Conservation (phyloP, 2,888 invertebrate species). For the Syrphus vitripennis region DNA sequence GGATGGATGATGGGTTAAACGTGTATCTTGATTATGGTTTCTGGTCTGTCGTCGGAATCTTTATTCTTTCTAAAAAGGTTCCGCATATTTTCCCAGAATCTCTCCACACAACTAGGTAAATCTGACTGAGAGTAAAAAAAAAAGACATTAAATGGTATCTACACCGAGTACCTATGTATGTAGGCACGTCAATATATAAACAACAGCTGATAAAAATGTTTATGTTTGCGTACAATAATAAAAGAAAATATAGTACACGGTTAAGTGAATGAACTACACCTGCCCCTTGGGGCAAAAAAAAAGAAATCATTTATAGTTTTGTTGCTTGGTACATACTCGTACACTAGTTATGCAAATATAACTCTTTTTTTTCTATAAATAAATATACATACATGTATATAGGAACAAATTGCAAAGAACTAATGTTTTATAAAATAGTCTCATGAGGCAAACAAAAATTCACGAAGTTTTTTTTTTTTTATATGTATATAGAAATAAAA, state of each 20-base stretch:
- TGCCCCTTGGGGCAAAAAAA: background rate
- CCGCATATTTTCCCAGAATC: conserved; percentile 67
- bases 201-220: conserved; percentile 69
- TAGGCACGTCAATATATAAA: conserved; percentile 60
- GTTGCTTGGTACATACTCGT: background rate
- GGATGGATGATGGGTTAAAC: conserved; percentile 37
- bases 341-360: background rate
- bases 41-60: conserved; percentile 53
- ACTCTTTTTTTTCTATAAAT: background rate
- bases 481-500: conserved; percentile 4
- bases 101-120: conserved; percentile 46
- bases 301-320: conserved; percentile 20
- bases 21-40: background rate
- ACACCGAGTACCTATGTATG: background rate
- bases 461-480: background rate
- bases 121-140: background rate
- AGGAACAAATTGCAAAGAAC: background rate
- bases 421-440: background rate
- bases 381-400: background rate
- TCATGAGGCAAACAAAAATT: background rate
- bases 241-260: conserved; percentile 21
- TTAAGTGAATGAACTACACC: conserved; percentile 68
- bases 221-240: conserved; percentile 67
- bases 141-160: conserved; percentile 63
- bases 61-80: conserved; percentile 44